Conservation (phyloP, 2,888 invertebrate genomes). For the Emmelina monodactyla region DNA sequence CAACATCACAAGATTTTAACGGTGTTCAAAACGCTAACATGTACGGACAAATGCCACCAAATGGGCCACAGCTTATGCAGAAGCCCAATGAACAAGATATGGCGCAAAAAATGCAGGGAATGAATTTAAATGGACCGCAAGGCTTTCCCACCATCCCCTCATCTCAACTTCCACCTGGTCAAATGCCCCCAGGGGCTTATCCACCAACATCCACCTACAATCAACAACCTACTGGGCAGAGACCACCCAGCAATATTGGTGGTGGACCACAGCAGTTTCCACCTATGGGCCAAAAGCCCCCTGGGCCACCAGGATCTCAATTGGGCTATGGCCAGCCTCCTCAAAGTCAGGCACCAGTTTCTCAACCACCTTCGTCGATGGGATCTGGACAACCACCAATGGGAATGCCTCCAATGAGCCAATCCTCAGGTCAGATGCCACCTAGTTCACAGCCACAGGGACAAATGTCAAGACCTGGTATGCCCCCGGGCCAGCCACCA, state of each 20-base stretch:
- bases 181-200: conserved; percentile 27
- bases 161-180: conserved; percentile 33
- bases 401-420: conserved; percentile 18
- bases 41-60: conserved; percentile 38
- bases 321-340: conserved; percentile 19
- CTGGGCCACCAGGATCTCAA: neutral
- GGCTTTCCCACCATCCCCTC: conserved; percentile 35
- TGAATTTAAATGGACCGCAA: conserved; percentile 48
- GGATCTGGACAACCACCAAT: conserved; percentile 14
- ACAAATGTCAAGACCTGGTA: conserved; percentile 21
- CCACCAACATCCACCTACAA: conserved; percentile 32
- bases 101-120: conserved; percentile 54
- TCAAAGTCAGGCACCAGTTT: conserved; percentile 21
- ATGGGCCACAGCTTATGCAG: conserved; percentile 26
- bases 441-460: conserved; percentile 24
- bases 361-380: neutral
- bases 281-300: conserved; percentile 7
- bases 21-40: conserved; percentile 48
- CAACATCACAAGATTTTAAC: conserved; percentile 44
- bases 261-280: conserved; percentile 5
- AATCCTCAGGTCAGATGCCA: conserved; percentile 18
- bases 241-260: conserved; percentile 17
- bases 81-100: conserved; percentile 38
- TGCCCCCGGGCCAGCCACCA: conserved; percentile 19
- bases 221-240: conserved; percentile 23